A percentile compares a stretch with the other conserved stretches of the same genome.
phyloP scores from a whole-genome alignment of 2,113 vertebrate species.

The Brevimyrus niger region DNA sequence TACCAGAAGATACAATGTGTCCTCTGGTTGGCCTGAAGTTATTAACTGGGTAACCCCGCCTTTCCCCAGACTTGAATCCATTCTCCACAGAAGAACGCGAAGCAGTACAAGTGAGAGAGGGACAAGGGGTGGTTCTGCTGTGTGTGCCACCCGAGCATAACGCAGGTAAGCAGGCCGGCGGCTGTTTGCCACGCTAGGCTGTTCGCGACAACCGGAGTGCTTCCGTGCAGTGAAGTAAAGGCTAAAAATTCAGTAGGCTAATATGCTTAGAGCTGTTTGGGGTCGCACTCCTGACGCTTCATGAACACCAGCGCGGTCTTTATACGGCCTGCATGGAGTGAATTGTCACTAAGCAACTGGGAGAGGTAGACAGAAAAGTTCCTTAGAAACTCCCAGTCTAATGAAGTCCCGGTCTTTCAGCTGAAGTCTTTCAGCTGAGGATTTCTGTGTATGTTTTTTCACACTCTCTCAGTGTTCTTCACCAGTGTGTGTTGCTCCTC shows the following conservation, averaged over 20 bases:
- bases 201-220: not conserved
- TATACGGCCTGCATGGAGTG: not conserved
- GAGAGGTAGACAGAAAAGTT: not conserved
- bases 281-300: not conserved
- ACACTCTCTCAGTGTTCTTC: not conserved
- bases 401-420: not conserved
- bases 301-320: not conserved
- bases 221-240: not conserved
- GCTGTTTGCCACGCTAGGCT: not conserved
- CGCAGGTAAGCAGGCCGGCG: conserved; percentile 63
- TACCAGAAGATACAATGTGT: not conserved
- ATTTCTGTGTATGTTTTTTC: not conserved
- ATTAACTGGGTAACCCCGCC: not conserved
- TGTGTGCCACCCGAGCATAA: conserved; percentile 82
- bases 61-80: conserved; percentile 71
- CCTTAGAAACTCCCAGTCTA: not conserved
- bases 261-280: not conserved
- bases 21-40: not conserved
- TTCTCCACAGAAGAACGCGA: conserved; percentile 87
- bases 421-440: not conserved
- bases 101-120: conserved; percentile 77
- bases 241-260: not conserved
- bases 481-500: conserved; percentile 1
- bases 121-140: conserved; percentile 83
- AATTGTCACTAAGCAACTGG: not conserved